Evolutionary conservation across 2,113 vertebrate species (phyloP), one percentile per base, ranked within the genome.

Genomic region (Ptychochromis oligacanthus): DNA sequence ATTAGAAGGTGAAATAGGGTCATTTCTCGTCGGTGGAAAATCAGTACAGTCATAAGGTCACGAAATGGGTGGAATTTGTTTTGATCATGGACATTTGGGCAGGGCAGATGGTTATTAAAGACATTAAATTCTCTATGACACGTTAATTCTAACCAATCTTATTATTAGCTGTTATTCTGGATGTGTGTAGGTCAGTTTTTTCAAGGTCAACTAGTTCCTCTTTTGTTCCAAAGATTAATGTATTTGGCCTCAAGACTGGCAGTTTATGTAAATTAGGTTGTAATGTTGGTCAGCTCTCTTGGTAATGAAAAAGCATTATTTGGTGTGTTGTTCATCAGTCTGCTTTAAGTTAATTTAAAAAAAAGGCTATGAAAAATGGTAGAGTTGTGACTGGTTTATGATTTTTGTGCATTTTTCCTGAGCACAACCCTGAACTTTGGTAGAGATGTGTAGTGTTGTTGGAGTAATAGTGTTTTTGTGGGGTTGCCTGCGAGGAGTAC

Each of bases 201-300:
- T 52, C 26, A 72, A 72, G 26, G 28, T 72, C 6, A 52, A 31
- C 67, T 52, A 5, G 6, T 52, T 3, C 17, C 4, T 72, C 43
- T 36, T 36, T 8, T 36, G 36, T 36, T 36, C 36, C 36, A 36
- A 36, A 36, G 36, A 36, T 36, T 36, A 36, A 36, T 36, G 22
- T 43, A n/a, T 40, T 38, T 38, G 31, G 60, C 74, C 46, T 65
- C 20, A 75, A 56, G 74, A 74, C 77, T 76, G 65, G 43, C 28
- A 83, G 43, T 83, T 86, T 79, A 58, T 88, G 70, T 59, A 88
- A 87, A 88, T 79, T 5, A 65, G n/a, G 24, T 24, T 26, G 76
- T 80, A 52, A 79, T 70, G 65, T 26, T 28, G n/a, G 56, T 65
- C 64, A 65, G 24, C 84, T 78, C 75, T 75, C 49, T 17, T 17